Evolutionary conservation across 1,140 invertebrate species (phyloP).

Genomic region (Tetragonula clypearis): DNA sequence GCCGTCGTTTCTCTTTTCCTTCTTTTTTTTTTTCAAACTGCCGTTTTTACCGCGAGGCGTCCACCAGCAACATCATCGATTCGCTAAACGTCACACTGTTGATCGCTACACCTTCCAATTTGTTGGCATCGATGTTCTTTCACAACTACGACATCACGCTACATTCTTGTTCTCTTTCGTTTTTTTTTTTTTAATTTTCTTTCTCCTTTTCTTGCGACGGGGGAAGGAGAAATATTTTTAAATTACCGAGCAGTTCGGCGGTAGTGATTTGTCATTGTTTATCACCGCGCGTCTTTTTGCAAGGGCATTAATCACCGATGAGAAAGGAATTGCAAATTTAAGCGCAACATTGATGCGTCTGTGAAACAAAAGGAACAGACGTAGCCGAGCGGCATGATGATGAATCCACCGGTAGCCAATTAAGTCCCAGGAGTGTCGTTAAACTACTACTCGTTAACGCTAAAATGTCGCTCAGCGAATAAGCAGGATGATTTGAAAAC

Average conservation of each 20-base stretch:
- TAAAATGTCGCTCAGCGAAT: slow-evolving; percentile 61
- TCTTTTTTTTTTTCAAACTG: slow-evolving; percentile 40
- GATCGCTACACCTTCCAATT: neutral
- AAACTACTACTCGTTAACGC: slow-evolving; percentile 63
- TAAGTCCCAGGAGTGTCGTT: slow-evolving; percentile 59
- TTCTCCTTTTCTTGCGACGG: neutral
- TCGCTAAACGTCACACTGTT: slow-evolving; percentile 33
- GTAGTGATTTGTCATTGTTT: slow-evolving; percentile 31
- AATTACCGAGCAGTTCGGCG: neutral
- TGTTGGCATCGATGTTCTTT: neutral
- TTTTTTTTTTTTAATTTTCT: neutral
- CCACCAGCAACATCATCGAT: slow-evolving; percentile 5
- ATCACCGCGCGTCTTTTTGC: slow-evolving; percentile 10
- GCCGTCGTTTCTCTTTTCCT: slow-evolving; percentile 20
- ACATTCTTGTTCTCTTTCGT: neutral
- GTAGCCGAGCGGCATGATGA: slow-evolving; percentile 44
- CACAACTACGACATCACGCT: neutral
- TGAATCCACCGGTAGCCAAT: slow-evolving; percentile 57
- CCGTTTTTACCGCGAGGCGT: slow-evolving; percentile 49
- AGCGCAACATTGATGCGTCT: slow-evolving; percentile 29
- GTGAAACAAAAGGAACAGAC: slow-evolving; percentile 39
- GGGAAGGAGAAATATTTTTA: neutral
- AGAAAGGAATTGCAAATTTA: slow-evolving; percentile 28
- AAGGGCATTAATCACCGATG: slow-evolving; percentile 45
- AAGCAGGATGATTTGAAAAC: slow-evolving; percentile 49